Percentiles rank a stretch among this genome's conserved stretches.
Conservation (phyloP, 2,797 vertebrate genomes). For the Coreius guichenoti region DNA sequence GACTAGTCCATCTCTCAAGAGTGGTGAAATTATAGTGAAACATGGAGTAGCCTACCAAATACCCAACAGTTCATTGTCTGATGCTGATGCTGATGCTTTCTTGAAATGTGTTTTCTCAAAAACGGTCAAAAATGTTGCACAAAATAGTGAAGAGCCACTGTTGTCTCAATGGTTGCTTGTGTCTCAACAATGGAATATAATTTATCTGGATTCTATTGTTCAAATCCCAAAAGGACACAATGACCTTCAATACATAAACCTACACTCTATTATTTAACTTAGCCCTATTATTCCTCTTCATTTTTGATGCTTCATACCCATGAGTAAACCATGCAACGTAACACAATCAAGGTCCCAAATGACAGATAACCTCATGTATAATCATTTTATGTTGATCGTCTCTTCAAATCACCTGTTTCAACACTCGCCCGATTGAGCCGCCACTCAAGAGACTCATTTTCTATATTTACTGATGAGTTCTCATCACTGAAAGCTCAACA, state of each 20-base stretch:
- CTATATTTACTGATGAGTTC: constrained; percentile 33
- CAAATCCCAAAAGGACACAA: constrained; percentile 1
- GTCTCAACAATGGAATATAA: neutral
- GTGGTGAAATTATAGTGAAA: neutral
- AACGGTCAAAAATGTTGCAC: neutral
- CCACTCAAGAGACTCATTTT: constrained; percentile 27
- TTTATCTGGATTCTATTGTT: constrained; percentile 14
- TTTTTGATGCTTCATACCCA: constrained; percentile 1
- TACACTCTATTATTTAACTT: constrained; percentile 19
- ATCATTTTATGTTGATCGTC: constrained; percentile 27
- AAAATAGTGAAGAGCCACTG: neutral
- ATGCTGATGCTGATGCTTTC: neutral
- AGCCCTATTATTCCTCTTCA: constrained; percentile 6
- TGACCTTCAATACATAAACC: constrained; percentile 3
- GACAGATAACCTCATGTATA: constrained; percentile 19
- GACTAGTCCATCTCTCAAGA: neutral
- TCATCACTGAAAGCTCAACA: constrained; percentile 10
- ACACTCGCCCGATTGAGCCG: neutral
- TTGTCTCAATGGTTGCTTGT: constrained; percentile 7
- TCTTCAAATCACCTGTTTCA: constrained; percentile 29
- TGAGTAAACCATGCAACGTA: neutral
- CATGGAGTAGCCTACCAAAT: neutral
- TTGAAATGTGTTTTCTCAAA: neutral
- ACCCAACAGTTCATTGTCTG: constrained; percentile 3
- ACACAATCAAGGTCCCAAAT: constrained; percentile 24